phyloP scores from a whole-genome alignment of 2,888 invertebrate genomes.

The Vesta saturnalis region DNA sequence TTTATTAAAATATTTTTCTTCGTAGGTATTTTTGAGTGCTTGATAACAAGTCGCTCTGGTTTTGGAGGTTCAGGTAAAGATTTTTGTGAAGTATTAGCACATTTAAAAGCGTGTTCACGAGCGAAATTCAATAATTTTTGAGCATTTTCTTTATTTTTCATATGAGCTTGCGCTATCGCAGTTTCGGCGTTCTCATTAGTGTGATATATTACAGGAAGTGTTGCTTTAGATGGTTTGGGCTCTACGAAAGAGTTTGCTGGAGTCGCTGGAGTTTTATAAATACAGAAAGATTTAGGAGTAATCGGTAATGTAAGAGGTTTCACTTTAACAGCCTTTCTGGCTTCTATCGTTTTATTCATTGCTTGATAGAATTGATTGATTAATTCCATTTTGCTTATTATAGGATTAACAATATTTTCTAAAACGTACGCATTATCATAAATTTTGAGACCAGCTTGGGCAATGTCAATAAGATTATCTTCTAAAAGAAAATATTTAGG shows the following conservation, averaged over 20 bases:
- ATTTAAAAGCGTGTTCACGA: conserved; percentile 44
- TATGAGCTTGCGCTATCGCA: conserved; percentile 43
- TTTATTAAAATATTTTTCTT: conserved; percentile 56
- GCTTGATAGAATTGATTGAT: conserved; percentile 42
- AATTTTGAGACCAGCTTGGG: conserved; percentile 62
- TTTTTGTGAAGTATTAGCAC: conserved; percentile 40
- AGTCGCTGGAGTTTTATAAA: conserved; percentile 11
- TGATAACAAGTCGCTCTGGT: conserved; percentile 22
- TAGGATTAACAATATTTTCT: conserved; percentile 64
- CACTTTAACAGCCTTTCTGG: background rate
- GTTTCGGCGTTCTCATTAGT: conserved; percentile 29
- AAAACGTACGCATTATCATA: conserved; percentile 66
- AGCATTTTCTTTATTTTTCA: conserved; percentile 48
- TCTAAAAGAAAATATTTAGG: conserved; percentile 63
- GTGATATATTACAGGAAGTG: conserved; percentile 16
- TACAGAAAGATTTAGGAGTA: conserved; percentile 39
- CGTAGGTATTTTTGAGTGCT: conserved; percentile 32
- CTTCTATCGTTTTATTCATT: conserved; percentile 22
- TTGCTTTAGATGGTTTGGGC: conserved; percentile 33
- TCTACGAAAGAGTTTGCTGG: conserved; percentile 41
- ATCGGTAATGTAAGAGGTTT: conserved; percentile 44
- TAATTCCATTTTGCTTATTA: conserved; percentile 56
- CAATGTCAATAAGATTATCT: conserved; percentile 62
- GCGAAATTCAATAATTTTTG: conserved; percentile 48
- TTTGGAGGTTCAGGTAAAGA: conserved; percentile 14